Percentiles rank a stretch among this genome's conserved stretches.
Conservation (phyloP, 2,888 invertebrate genomes). For the Oxycera nigricornis region DNA sequence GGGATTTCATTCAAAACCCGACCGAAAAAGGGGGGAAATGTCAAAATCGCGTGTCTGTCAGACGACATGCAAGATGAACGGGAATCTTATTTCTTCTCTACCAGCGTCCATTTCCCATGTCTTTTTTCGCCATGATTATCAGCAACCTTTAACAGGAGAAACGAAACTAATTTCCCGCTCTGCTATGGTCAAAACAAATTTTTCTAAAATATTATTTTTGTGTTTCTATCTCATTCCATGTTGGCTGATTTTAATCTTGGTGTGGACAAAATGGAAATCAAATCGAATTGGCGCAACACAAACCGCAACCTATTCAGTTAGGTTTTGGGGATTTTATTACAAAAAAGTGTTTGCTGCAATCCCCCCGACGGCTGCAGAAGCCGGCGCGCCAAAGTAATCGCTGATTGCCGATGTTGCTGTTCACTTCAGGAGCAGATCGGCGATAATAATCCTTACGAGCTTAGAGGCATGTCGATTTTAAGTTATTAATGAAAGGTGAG, state of each 20-base stretch:
- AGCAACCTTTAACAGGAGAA: background rate
- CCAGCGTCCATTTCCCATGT: background rate
- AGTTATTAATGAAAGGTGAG: slow-evolving; percentile 43
- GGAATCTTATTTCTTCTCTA: background rate
- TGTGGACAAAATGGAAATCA: background rate
- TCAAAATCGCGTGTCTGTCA: slow-evolving; percentile 46
- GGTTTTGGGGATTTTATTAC: slow-evolving; percentile 7
- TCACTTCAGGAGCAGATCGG: background rate
- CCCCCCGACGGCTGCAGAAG: background rate
- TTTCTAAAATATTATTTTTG: slow-evolving; percentile 17
- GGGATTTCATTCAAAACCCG: slow-evolving; percentile 20
- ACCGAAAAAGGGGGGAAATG: slow-evolving; percentile 48
- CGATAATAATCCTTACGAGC: slow-evolving; percentile 11
- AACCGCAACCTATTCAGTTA: slow-evolving; percentile 14
- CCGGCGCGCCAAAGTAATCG: background rate
- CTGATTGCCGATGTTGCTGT: slow-evolving; percentile 11
- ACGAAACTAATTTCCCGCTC: background rate
- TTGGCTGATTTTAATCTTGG: background rate
- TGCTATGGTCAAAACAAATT: background rate
- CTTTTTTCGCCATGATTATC: too few relatives aligned
- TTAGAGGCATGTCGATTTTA: slow-evolving; percentile 45
- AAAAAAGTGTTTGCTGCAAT: background rate
- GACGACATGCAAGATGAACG: background rate
- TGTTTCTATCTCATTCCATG: slow-evolving; percentile 30
- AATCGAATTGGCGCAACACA: background rate